These are phyloP conservation scores for Teleiodes luculella DNA, from an alignment of 2,888 invertebrate genomes.

Conservation along the genomic window DNA sequence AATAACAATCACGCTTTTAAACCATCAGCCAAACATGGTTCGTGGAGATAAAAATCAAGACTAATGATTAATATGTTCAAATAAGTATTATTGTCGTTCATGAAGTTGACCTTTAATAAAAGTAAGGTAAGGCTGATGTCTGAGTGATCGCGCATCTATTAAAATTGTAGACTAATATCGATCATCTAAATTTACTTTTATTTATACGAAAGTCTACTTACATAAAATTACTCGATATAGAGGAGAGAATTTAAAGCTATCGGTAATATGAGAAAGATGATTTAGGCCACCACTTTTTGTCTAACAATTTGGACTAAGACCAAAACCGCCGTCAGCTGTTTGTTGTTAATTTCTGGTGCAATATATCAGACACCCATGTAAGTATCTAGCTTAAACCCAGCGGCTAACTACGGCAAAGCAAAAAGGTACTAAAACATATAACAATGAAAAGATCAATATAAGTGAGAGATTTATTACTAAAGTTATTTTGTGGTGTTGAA, in stretches of 20 bases:
- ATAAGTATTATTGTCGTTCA: neutral
- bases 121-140: no score
- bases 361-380: no score
- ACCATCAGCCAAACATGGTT: slow-evolving; percentile 36
- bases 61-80: slow-evolving; percentile 9
- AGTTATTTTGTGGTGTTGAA: slow-evolving; percentile 61
- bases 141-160: no score
- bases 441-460: slow-evolving; percentile 24
- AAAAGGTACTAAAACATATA: slow-evolving; percentile 9
- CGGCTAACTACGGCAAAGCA: no score
- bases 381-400: no score
- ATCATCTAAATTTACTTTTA: no score
- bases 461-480: slow-evolving; percentile 41
- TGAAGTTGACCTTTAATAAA: neutral
- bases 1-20: slow-evolving; percentile 62
- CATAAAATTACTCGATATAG: no score
- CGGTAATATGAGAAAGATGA: no score
- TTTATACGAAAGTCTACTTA: no score
- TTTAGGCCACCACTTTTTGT: neutral
- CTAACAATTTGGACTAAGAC: slow-evolving; percentile 13
- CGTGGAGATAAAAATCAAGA: slow-evolving; percentile 33
- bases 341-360: no score
- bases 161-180: no score
- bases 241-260: no score
- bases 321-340: slow-evolving; percentile 14